phyloP scores from a whole-genome alignment of 2,113 vertebrate species.

The Monopterus albus region DNA sequence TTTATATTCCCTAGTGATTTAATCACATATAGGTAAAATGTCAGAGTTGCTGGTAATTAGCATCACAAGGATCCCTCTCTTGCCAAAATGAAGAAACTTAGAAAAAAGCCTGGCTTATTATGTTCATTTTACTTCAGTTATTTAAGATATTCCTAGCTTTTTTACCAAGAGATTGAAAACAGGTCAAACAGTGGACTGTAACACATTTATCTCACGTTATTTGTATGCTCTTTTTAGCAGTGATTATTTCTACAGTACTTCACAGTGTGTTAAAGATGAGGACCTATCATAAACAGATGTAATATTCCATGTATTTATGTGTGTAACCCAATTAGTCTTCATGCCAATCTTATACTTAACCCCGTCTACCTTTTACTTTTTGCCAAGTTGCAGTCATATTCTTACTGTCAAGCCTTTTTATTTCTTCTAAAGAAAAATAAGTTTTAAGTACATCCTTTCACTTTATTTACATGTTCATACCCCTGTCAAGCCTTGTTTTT shows the following conservation, averaged over 20 bases:
- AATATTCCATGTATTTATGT: slow-evolving; percentile 84
- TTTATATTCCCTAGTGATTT: slow-evolving; percentile 73
- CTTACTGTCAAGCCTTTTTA: slow-evolving; percentile 67
- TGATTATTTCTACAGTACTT: slow-evolving; percentile 81
- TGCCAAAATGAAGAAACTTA: slow-evolving; percentile 74
- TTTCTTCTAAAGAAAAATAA: slow-evolving; percentile 52
- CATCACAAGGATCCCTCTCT: slow-evolving; percentile 62
- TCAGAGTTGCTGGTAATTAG: slow-evolving; percentile 65
- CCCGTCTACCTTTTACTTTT: slow-evolving; percentile 70
- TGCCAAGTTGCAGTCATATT: slow-evolving; percentile 81
- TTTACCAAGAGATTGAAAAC: slow-evolving; percentile 81
- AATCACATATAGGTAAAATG: slow-evolving; percentile 72
- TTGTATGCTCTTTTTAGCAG: slow-evolving; percentile 82
- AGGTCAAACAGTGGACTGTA: slow-evolving; percentile 81
- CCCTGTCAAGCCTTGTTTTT: slow-evolving; percentile 72
- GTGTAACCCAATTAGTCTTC: slow-evolving; percentile 81
- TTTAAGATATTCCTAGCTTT: slow-evolving; percentile 79
- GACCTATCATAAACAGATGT: slow-evolving; percentile 78
- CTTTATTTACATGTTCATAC: slow-evolving; percentile 75
- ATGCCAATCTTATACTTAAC: slow-evolving; percentile 77
- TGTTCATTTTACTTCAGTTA: slow-evolving; percentile 69
- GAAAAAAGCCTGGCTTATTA: slow-evolving; percentile 75
- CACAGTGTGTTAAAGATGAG: slow-evolving; percentile 77
- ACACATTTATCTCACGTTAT: slow-evolving; percentile 80
- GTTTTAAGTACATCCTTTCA: slow-evolving; percentile 66